A percentile compares a stretch with the other conserved stretches of the same genome.
Conservation (phyloP, 2,888 invertebrate genomes). For the Steinernema carpocapsae region DNA sequence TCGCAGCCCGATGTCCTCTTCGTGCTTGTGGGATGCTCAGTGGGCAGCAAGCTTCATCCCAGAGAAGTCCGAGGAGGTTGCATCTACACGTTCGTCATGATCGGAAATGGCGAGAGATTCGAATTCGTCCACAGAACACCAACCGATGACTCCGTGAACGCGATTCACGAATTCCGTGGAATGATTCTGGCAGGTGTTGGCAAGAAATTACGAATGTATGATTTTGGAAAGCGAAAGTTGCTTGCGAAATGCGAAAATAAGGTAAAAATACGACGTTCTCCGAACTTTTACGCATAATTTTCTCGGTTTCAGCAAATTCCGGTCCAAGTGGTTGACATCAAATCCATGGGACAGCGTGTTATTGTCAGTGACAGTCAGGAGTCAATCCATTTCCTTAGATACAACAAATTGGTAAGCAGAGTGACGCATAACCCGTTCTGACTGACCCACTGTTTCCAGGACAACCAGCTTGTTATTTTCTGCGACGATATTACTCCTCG, state of each 20-base stretch:
- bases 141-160: constrained; percentile 72
- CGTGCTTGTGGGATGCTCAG: constrained; percentile 86
- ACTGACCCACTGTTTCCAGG: constrained; percentile 70
- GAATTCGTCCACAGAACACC: constrained; percentile 90
- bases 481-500: constrained; percentile 96
- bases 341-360: constrained; percentile 90
- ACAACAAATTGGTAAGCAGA: constrained; percentile 70
- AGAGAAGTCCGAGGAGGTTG: constrained; percentile 58
- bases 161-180: constrained; percentile 88
- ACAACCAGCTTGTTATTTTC: constrained; percentile 96
- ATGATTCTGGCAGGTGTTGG: constrained; percentile 90
- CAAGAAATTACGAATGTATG: constrained; percentile 87
- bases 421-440: neutral
- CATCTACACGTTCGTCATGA: constrained; percentile 67
- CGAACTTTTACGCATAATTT: neutral
- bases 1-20: constrained; percentile 76
- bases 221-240: constrained; percentile 93
- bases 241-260: constrained; percentile 96
- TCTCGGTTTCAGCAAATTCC: constrained; percentile 81
- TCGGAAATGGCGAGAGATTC: constrained; percentile 79
- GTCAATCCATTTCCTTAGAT: constrained; percentile 91
- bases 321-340: constrained; percentile 88
- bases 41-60: constrained; percentile 87
- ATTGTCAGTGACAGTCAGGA: constrained; percentile 95
- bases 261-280: constrained; percentile 69